A percentile compares a stretch with the other conserved stretches of the same genome.
Evolutionary conservation across 2,113 vertebrate species (phyloP).

Genomic region (Oplegnathus fasciatus): DNA sequence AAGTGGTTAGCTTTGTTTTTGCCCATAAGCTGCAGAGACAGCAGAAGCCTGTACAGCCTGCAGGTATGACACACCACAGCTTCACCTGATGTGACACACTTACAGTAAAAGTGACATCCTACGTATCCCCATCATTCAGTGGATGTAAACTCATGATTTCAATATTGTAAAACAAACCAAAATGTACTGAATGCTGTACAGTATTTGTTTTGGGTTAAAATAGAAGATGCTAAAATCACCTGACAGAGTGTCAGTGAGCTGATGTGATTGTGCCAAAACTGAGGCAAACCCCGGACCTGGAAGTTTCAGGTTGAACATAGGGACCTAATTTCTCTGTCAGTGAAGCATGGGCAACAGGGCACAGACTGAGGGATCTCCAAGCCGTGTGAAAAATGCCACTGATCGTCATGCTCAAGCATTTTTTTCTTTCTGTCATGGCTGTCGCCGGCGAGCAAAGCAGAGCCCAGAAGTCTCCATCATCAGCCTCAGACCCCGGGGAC

Average conservation of each 20-base stretch:
- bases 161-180: constrained; percentile 45
- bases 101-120: constrained; percentile 50
- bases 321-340: constrained; percentile 72
- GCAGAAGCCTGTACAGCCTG: constrained; percentile 56
- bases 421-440: constrained; percentile 72
- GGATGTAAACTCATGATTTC: constrained; percentile 34
- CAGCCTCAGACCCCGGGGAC: constrained; percentile 72
- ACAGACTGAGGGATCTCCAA: constrained; percentile 72
- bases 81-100: constrained; percentile 74
- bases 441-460: constrained; percentile 76
- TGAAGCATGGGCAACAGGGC: constrained; percentile 62
- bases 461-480: constrained; percentile 81
- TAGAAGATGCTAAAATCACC: constrained; percentile 41
- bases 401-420: constrained; percentile 79
- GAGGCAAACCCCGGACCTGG: constrained; percentile 35
- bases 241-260: constrained; percentile 57
- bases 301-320: constrained; percentile 55
- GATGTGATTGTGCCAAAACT: constrained; percentile 53
- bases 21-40: constrained; percentile 63
- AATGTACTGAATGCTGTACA: constrained; percentile 18
- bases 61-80: constrained; percentile 56
- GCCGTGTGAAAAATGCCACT: constrained; percentile 80
- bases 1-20: constrained; percentile 57
- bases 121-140: neutral
- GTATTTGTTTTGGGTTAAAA: constrained; percentile 33